Conservation (phyloP, 2,888 invertebrate genomes). For the Tubiluchus corallicola region DNA sequence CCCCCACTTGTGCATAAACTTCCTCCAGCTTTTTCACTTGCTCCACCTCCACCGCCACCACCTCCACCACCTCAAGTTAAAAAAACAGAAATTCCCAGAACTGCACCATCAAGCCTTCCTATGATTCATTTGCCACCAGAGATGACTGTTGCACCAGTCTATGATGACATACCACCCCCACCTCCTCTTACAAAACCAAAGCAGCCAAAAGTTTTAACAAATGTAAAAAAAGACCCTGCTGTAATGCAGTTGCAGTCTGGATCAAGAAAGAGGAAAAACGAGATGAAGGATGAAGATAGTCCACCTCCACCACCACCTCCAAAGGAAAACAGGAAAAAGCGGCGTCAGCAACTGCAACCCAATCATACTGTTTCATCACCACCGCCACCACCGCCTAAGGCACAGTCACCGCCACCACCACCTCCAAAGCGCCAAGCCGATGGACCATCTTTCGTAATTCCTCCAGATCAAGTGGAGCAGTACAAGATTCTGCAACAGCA, state of each 20-base stretch:
- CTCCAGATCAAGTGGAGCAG: not conserved
- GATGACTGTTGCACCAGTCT: not conserved
- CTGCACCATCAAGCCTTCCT: too few species aligned
- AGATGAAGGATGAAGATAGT: too few species aligned
- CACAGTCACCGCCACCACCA: not conserved
- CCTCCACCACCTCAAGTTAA: constrained; percentile 12
- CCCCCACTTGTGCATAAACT: constrained; percentile 11
- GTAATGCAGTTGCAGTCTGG: too few species aligned
- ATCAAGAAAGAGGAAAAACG: too few species aligned
- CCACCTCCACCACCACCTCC: not conserved
- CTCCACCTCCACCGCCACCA: constrained; percentile 10
- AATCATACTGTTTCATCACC: too few species aligned
- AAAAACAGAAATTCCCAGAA: too few species aligned
- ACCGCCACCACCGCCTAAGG: not conserved
- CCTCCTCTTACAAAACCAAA: not conserved
- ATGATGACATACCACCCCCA: not conserved
- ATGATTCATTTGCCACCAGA: too few species aligned
- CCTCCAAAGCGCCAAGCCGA: not conserved
- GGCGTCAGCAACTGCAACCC: not conserved
- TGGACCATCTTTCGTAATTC: not conserved
- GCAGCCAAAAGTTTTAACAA: too few species aligned
- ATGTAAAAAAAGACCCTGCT: not conserved
- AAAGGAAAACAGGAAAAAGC: not conserved
- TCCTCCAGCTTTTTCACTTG: constrained; percentile 11
- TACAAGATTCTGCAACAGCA: not conserved